Percentiles rank a stretch among this genome's conserved stretches.
phyloP scores from a whole-genome alignment of 2,888 invertebrate genomes.

The Dugesia japonica region DNA sequence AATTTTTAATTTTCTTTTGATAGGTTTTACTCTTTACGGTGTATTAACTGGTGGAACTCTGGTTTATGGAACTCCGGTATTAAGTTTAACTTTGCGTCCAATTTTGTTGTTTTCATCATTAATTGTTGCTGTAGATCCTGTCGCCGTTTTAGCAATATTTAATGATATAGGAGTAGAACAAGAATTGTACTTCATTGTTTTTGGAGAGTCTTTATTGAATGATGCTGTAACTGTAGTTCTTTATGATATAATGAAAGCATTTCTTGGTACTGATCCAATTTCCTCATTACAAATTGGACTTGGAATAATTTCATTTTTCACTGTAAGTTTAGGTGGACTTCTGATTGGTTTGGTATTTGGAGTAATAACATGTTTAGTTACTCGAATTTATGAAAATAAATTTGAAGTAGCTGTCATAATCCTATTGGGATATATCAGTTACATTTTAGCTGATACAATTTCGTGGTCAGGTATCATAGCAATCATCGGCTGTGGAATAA shows the following conservation, averaged over 20 bases:
- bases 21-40: slow-evolving; percentile 40
- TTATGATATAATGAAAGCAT: slow-evolving; percentile 51
- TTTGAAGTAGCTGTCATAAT: slow-evolving; percentile 52
- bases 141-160: slow-evolving; percentile 52
- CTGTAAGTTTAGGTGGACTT: slow-evolving; percentile 51
- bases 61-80: slow-evolving; percentile 37
- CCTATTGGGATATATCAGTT: slow-evolving; percentile 51
- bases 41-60: slow-evolving; percentile 40
- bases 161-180: slow-evolving; percentile 53
- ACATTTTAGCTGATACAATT: slow-evolving; percentile 51
- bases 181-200: slow-evolving; percentile 53
- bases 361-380: slow-evolving; percentile 39
- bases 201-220: slow-evolving; percentile 53
- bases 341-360: slow-evolving; percentile 50
- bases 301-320: slow-evolving; percentile 51
- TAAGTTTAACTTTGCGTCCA: slow-evolving; percentile 38
- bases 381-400: slow-evolving; percentile 49
- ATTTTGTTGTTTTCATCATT: slow-evolving; percentile 51
- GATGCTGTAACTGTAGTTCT: slow-evolving; percentile 53
- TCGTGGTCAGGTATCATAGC: slow-evolving; percentile 54
- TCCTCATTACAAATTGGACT: slow-evolving; percentile 42
- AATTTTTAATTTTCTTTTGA: slow-evolving; percentile 40
- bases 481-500: slow-evolving; percentile 52
- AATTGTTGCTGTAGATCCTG: slow-evolving; percentile 54
- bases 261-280: slow-evolving; percentile 40